phyloP scores from a whole-genome alignment of 2,797 vertebrate genomes.

The Protonibea diacanthus region DNA sequence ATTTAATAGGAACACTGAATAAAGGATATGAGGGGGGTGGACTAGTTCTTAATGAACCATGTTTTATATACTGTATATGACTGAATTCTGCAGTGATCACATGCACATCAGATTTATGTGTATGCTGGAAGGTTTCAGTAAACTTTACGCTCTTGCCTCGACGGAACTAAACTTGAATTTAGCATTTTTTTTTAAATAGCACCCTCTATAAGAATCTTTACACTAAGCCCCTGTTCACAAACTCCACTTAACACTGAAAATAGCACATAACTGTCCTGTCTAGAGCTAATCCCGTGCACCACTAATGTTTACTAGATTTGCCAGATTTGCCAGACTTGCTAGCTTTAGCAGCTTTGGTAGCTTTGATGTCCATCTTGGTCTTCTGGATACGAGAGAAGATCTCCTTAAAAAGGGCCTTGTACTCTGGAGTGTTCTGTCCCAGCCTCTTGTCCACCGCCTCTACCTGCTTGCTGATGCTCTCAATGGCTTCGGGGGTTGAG shows the following conservation, averaged over 20 bases:
- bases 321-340: constrained; percentile 79
- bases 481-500: constrained; percentile 87
- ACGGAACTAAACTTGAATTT: constrained; percentile 7
- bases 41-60: neutral
- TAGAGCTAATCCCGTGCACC: neutral
- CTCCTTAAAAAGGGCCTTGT: constrained; percentile 98
- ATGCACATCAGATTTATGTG: constrained; percentile 40
- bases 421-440: constrained; percentile 96
- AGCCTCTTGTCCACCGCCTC: constrained; percentile 95
- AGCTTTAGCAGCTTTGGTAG: constrained; percentile 86
- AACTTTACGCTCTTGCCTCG: neutral
- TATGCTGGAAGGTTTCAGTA: constrained; percentile 13
- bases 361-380: constrained; percentile 96
- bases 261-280: constrained; percentile 4
- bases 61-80: constrained; percentile 9
- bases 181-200: neutral
- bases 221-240: constrained; percentile 1
- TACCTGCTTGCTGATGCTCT: constrained; percentile 93
- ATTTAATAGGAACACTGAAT: constrained; percentile 13
- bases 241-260: constrained; percentile 27
- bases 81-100: constrained; percentile 2
- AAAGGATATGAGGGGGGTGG: neutral
- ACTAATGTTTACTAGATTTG: constrained; percentile 79
- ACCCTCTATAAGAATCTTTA: constrained; percentile 26
- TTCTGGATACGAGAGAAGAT: constrained; percentile 99